These are phyloP conservation scores for Drosophila trichaetosa DNA, from an alignment of 2,888 invertebrate species.

Conservation along the genomic window DNA sequence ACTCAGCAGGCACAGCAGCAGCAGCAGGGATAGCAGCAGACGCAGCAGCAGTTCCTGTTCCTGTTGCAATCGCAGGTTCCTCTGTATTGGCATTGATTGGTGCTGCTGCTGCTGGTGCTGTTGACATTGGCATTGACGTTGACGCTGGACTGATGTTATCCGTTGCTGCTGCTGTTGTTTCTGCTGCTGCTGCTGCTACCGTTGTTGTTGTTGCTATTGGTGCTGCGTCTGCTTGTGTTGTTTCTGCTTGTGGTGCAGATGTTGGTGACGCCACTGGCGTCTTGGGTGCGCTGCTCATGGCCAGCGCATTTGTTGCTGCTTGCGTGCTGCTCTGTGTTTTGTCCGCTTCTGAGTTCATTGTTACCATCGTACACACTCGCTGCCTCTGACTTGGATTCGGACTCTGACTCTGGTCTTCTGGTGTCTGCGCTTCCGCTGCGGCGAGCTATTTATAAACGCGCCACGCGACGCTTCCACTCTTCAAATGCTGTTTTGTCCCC, in stretches of 20 bases:
- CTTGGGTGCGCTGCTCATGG: slow-evolving; percentile 69
- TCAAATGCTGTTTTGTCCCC: slow-evolving; percentile 39
- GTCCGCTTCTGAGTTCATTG: slow-evolving; percentile 85
- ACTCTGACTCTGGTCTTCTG: slow-evolving; percentile 5
- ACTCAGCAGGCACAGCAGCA: slow-evolving; percentile 24
- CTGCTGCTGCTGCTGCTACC: slow-evolving; percentile 4
- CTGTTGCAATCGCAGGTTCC: background rate
- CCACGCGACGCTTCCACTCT: slow-evolving; percentile 11
- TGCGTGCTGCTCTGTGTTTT: slow-evolving; percentile 80
- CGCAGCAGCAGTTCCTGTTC: background rate
- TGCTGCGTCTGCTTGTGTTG: background rate
- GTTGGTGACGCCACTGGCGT: slow-evolving; percentile 46
- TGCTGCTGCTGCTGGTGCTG: background rate
- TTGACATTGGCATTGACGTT: background rate
- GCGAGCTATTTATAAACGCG: slow-evolving; percentile 48
- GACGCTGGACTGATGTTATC: slow-evolving; percentile 9
- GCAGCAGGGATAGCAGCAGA: slow-evolving; percentile 4
- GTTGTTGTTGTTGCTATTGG: slow-evolving; percentile 9
- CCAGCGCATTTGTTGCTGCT: slow-evolving; percentile 72
- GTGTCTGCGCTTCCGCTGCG: slow-evolving; percentile 32
- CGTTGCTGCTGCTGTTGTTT: slow-evolving; percentile 17
- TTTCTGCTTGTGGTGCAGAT: slow-evolving; percentile 21
- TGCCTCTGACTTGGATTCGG: background rate
- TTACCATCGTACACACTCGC: slow-evolving; percentile 82
- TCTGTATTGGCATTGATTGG: slow-evolving; percentile 3